Evolutionary conservation across 2,888 invertebrate species (phyloP), one percentile per base, ranked within the genome.

Genomic region (Drosophila ochracea): DNA sequence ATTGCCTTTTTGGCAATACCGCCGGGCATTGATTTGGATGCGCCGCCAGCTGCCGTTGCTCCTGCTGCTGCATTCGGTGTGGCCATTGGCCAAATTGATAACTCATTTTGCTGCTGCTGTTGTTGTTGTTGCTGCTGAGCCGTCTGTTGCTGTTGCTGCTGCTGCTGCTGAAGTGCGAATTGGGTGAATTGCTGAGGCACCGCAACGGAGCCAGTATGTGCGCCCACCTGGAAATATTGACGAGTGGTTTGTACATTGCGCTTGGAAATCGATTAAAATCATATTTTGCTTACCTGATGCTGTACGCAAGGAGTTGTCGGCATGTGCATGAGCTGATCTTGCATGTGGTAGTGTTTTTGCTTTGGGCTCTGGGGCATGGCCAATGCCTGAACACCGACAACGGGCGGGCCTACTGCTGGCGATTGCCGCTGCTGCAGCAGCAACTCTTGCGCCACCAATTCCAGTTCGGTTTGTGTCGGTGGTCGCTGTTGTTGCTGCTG

Each of bases 151-250:
- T 85, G 87, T 25, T 67, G 84, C n/a, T 82, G 79, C 37, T 72
- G 80, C 54, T 86, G 91, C 37, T 72, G 80, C 54, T 86, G 91
- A 30, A 90, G 54, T 33, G 90, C 73, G 55, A 82, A 91, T 49
- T 84, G 86, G 7, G 89, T 73, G 39, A 82, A 91, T 60, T 76
- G 91, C 63, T 91, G 91, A n/a, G 91, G 87, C n/a, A 89, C 87
- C 43, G 91, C 87, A 11, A 92, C 93, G 11, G 92, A 87, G 3
- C 87, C 84, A 53, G 95, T 94, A 76, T 94, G 95, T 2, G 95
- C 95, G 25, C 95, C 95, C 25, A 95, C 95, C 92, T 95, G 52
- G 1, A 68, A 63, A 50, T 73, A 10, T 25, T 19, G 52, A 25
- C 13, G 25, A 19, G 21, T 16, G 35, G 3, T 47, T 19, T n/a